A percentile compares a stretch with the other conserved stretches of the same genome.
These are phyloP conservation scores for Smithornis capensis DNA, from an alignment of 2,113 vertebrate species.

Conservation along the genomic window DNA sequence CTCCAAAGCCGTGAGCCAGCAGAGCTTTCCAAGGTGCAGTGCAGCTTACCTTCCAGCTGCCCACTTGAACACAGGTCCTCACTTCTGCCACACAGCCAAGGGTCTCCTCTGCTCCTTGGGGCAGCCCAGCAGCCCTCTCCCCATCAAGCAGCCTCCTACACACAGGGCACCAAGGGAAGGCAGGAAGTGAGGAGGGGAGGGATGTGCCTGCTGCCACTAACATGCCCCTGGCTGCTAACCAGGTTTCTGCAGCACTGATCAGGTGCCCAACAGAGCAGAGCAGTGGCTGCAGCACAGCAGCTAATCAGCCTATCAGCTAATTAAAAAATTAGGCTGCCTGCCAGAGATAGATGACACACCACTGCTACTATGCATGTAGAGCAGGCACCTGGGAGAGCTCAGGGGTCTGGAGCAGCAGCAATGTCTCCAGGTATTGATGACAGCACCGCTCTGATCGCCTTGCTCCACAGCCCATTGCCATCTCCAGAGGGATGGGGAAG, in stretches of 20 bases:
- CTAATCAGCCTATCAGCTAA: slow-evolving; percentile 6
- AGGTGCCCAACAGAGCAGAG: background rate
- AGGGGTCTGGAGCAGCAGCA: background rate
- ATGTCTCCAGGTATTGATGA: background rate
- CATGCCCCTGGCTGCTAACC: accelerated
- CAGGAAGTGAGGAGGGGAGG: background rate
- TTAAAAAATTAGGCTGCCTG: slow-evolving; percentile 27
- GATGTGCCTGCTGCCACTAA: background rate
- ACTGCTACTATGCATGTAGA: background rate
- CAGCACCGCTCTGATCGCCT: accelerated
- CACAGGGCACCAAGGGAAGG: background rate
- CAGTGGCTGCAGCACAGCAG: background rate
- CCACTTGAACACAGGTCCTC: background rate
- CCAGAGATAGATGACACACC: background rate
- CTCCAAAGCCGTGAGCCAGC: background rate
- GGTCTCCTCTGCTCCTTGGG: background rate
- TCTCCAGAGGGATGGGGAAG: background rate
- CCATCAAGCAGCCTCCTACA: background rate
- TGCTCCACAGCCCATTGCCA: background rate
- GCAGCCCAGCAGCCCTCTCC: background rate
- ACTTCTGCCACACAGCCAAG: background rate
- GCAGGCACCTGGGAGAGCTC: background rate
- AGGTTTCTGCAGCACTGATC: background rate
- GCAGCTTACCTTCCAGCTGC: background rate
- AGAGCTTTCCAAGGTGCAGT: background rate